These are phyloP conservation scores for Myxocyprinus asiaticus DNA, from an alignment of 2,113 vertebrate genomes.

Conservation along the genomic window DNA sequence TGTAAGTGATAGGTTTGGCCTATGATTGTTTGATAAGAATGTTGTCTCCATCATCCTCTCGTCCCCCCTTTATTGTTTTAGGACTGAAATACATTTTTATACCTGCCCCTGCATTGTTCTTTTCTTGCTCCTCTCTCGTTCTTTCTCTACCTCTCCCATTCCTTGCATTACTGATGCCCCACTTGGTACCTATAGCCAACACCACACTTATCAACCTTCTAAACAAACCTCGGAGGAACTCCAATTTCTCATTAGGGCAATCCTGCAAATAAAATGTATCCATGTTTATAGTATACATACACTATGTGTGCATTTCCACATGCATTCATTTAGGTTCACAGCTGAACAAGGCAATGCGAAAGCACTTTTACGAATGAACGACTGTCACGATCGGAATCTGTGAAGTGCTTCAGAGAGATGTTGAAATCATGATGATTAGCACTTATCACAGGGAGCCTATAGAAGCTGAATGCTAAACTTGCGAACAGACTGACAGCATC, in stretches of 20 bases:
- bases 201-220: conserved; percentile 59
- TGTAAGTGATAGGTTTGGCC: no score
- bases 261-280: conserved; percentile 27
- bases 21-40: no score
- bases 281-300: neutral
- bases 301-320: neutral
- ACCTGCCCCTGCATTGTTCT: conserved; percentile 16
- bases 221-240: conserved; percentile 59
- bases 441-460: no score
- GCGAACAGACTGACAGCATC: no score
- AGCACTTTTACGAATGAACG: no score
- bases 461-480: no score
- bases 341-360: no score
- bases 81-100: neutral
- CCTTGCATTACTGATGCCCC: conserved; percentile 62
- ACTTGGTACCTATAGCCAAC: conserved; percentile 71
- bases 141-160: conserved; percentile 28
- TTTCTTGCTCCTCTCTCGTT: neutral
- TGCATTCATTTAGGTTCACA: neutral
- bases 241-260: conserved; percentile 54
- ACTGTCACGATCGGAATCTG: no score
- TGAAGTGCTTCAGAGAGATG: no score
- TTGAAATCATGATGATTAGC: no score
- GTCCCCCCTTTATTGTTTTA: neutral
- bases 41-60: neutral